Evolutionary conservation across 1,140 invertebrate genomes (phyloP).

Genomic region (Psix sp.): DNA sequence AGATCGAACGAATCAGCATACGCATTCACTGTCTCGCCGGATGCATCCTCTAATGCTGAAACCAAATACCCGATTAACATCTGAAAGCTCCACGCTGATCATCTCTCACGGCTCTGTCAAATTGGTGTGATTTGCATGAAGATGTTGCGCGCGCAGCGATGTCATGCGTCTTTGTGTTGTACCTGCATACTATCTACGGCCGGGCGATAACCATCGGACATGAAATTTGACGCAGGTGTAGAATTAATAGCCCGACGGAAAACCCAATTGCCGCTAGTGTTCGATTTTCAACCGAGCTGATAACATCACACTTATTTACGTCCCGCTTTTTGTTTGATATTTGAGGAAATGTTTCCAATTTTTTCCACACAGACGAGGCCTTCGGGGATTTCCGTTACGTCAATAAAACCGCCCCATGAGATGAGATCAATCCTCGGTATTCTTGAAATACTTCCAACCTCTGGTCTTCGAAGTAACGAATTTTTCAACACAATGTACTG

Average conservation of each 20-base stretch:
- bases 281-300: constrained; percentile 23
- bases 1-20: constrained; percentile 67
- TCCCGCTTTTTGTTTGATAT: constrained; percentile 1
- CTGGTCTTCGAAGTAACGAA: constrained; percentile 10
- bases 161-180: constrained; percentile 5
- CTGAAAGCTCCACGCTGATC: constrained; percentile 13
- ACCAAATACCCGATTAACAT: constrained; percentile 38
- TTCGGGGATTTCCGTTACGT: neutral
- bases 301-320: constrained; percentile 5
- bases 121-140: constrained; percentile 34
- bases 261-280: constrained; percentile 7
- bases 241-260: constrained; percentile 13
- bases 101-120: constrained; percentile 44
- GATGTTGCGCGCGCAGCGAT: constrained; percentile 9
- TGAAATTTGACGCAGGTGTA: constrained; percentile 23
- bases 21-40: constrained; percentile 45
- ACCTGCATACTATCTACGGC: constrained; percentile 1
- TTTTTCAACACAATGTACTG: constrained; percentile 5
- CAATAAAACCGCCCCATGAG: neutral
- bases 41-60: constrained; percentile 52
- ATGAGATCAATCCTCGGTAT: neutral
- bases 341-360: too few relatives aligned
- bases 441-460: neutral
- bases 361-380: too few relatives aligned
- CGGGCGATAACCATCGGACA: constrained; percentile 6